These are phyloP conservation scores for Probaryconus sp. DNA, from an alignment of 1,140 invertebrate genomes.

Conservation along the genomic window DNA sequence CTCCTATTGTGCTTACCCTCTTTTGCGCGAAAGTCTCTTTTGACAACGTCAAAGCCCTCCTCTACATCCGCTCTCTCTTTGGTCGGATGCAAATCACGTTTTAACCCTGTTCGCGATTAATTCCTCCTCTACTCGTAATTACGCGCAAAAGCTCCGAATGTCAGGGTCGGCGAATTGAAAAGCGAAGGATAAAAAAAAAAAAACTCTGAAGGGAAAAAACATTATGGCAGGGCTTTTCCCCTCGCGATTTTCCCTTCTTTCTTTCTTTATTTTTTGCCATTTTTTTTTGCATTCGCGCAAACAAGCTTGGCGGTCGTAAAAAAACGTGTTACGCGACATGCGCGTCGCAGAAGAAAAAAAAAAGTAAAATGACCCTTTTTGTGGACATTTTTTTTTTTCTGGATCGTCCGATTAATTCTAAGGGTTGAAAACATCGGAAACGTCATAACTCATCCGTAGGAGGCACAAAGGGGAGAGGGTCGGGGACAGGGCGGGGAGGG, in stretches of 20 bases:
- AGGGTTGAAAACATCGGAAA: conserved; percentile 65
- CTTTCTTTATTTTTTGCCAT: conserved; percentile 15
- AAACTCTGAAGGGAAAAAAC: conserved; percentile 37
- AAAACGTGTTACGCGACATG: conserved; percentile 9
- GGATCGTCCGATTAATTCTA: conserved; percentile 37
- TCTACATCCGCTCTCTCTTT: conserved; percentile 5
- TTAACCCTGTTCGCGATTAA: conserved; percentile 51
- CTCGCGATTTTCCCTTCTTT: conserved; percentile 43
- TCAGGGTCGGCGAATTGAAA: conserved; percentile 61
- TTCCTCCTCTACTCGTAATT: conserved; percentile 62
- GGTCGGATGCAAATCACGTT: conserved; percentile 45
- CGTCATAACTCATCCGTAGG: conserved; percentile 73
- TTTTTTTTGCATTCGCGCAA: conserved; percentile 63
- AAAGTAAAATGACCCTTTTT: conserved; percentile 28
- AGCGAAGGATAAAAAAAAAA: conserved; percentile 28
- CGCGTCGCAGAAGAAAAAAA: neutral
- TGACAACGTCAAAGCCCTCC: conserved; percentile 14
- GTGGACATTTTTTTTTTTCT: conserved; percentile 51
- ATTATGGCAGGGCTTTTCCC: conserved; percentile 51
- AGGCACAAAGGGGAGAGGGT: too few species aligned
- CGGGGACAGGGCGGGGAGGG: too few species aligned
- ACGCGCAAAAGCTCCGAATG: conserved; percentile 59
- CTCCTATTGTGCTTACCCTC: neutral
- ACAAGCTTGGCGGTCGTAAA: conserved; percentile 40
- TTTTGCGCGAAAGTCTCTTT: conserved; percentile 14